A percentile compares a stretch with the other conserved stretches of the same genome.
Evolutionary conservation across 92 coral and sea anemone genomes (phyloP).

Genomic region (Epizoanthus illoricatus): DNA sequence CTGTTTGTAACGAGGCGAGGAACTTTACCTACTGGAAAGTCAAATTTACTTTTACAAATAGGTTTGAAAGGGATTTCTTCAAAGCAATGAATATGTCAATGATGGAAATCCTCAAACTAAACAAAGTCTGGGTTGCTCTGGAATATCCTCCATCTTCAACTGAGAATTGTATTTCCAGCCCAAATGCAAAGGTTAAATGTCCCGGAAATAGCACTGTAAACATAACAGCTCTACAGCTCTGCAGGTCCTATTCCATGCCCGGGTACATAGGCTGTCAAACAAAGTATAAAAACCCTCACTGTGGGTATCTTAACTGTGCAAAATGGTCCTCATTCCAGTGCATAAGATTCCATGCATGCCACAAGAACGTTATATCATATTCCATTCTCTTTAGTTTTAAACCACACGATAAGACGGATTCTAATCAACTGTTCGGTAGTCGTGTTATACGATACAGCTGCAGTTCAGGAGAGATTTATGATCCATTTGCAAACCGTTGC

Average conservation of each 20-base stretch:
- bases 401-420: not conserved
- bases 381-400: not conserved
- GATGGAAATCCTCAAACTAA: not conserved
- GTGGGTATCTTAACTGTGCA: not conserved
- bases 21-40: conserved; percentile 7
- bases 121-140: not conserved
- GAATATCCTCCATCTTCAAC: not conserved
- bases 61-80: too few relatives aligned
- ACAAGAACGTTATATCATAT: too few relatives aligned
- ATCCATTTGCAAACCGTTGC: not conserved
- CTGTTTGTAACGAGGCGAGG: not conserved
- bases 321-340: too few relatives aligned
- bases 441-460: not conserved
- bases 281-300: conserved; percentile 8
- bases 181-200: not conserved
- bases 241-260: conserved; percentile 4
- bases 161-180: not conserved
- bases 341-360: too few relatives aligned
- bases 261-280: not conserved
- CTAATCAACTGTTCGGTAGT: too few relatives aligned
- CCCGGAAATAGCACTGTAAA: not conserved
- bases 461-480: not conserved
- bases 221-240: not conserved
- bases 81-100: not conserved
- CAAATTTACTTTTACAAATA: not conserved